Percentiles rank a stretch among this genome's conserved stretches.
Evolutionary conservation across 2,888 invertebrate genomes (phyloP).

Genomic region (Ichneumoninae sp.): DNA sequence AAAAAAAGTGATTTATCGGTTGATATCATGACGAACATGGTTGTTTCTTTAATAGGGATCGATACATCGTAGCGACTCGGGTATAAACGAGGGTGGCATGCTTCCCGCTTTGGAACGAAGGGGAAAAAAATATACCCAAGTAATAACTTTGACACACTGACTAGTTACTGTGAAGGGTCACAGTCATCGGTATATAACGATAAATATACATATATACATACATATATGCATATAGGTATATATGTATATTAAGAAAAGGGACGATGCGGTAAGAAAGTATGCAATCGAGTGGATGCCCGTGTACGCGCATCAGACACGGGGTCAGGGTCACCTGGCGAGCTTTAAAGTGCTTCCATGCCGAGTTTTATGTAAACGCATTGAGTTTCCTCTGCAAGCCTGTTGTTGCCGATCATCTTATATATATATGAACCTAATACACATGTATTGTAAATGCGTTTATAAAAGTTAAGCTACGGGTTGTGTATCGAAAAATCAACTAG

Average conservation of each 20-base stretch:
- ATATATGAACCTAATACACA: not conserved
- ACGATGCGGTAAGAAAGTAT: slow-evolving; percentile 47
- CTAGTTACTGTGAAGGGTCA: slow-evolving; percentile 17
- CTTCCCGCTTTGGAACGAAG: slow-evolving; percentile 46
- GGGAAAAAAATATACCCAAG: slow-evolving; percentile 26
- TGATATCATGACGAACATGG: slow-evolving; percentile 21
- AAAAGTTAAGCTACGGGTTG: no score
- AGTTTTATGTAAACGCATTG: slow-evolving; percentile 68
- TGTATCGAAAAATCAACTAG: no score
- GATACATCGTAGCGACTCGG: slow-evolving; percentile 61
- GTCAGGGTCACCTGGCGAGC: slow-evolving; percentile 75
- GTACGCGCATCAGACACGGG: slow-evolving; percentile 65
- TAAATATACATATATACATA: not conserved
- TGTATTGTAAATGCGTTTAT: not conserved
- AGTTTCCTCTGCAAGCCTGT: slow-evolving; percentile 45
- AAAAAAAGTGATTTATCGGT: slow-evolving; percentile 70
- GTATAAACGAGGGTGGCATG: slow-evolving; percentile 58
- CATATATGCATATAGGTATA: no score
- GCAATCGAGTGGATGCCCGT: slow-evolving; percentile 39
- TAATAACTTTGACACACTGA: slow-evolving; percentile 29
- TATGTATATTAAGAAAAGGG: not conserved
- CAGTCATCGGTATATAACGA: slow-evolving; percentile 19
- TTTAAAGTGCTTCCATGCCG: slow-evolving; percentile 76
- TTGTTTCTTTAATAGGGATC: slow-evolving; percentile 65
- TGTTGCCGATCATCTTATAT: slow-evolving; percentile 37